A percentile compares a stretch with the other conserved stretches of the same genome.
phyloP scores from a whole-genome alignment of 2,888 invertebrate species.

The Nysson spinosus region DNA sequence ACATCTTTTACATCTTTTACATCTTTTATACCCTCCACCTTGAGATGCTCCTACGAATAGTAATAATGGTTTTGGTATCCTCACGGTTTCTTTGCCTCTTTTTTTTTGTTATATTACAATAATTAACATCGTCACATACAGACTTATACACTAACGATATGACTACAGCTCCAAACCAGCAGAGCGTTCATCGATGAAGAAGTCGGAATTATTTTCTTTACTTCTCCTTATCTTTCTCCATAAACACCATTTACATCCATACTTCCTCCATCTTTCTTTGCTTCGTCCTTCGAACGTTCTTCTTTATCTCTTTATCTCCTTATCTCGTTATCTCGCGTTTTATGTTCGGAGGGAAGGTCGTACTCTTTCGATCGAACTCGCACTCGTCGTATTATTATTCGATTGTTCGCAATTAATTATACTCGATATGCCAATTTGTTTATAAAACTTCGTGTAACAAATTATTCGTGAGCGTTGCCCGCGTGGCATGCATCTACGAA shows the following conservation, averaged over 20 bases:
- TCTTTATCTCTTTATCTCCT: slow-evolving; percentile 2
- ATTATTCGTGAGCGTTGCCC: slow-evolving; percentile 62
- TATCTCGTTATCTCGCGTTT: slow-evolving; percentile 3
- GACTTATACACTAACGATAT: slow-evolving; percentile 76
- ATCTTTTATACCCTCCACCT: slow-evolving; percentile 20
- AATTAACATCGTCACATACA: slow-evolving; percentile 76
- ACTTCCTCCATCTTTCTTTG: slow-evolving; percentile 4
- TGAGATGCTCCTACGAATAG: slow-evolving; percentile 71
- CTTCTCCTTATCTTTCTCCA: slow-evolving; percentile 36
- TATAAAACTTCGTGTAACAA: slow-evolving; percentile 69
- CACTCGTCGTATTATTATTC: neutral
- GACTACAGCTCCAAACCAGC: slow-evolving; percentile 76
- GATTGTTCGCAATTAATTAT: slow-evolving; percentile 54
- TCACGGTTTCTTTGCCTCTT: slow-evolving; percentile 17
- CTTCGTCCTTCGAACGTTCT: neutral
- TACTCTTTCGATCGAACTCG: neutral
- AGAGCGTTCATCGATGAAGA: slow-evolving; percentile 73
- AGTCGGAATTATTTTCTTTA: slow-evolving; percentile 68
- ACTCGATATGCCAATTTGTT: slow-evolving; percentile 72
- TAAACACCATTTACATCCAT: slow-evolving; percentile 13
- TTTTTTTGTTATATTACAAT: slow-evolving; percentile 72
- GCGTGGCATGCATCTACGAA: slow-evolving; percentile 52
- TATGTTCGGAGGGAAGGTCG: slow-evolving; percentile 23
- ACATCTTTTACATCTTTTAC: slow-evolving; percentile 14
- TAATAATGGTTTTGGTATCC: slow-evolving; percentile 56